Evolutionary conservation across 2,888 invertebrate species (phyloP).

Genomic region (Thyatira batis): DNA sequence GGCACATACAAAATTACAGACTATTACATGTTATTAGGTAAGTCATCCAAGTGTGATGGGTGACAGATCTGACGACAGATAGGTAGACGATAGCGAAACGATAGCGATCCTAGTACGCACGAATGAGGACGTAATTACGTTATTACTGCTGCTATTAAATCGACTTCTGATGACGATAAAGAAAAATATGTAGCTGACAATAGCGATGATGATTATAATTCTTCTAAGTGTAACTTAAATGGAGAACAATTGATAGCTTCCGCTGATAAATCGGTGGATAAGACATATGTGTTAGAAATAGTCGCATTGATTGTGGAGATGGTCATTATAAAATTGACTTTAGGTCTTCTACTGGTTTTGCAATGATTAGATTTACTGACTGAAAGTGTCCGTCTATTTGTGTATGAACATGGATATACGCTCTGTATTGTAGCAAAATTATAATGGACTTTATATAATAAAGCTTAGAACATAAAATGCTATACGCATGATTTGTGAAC

Average conservation of each 20-base stretch:
- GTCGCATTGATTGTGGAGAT: neutral
- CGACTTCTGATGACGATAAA: slow-evolving; percentile 4
- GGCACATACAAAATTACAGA: slow-evolving; percentile 55
- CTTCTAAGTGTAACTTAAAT: neutral
- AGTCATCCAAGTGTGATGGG: slow-evolving; percentile 54
- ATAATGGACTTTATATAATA: too few species aligned
- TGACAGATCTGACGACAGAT: slow-evolving; percentile 42
- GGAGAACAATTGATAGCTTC: neutral
- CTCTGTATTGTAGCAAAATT: too few species aligned
- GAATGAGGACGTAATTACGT: slow-evolving; percentile 31
- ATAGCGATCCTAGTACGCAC: slow-evolving; percentile 20
- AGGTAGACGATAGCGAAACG: slow-evolving; percentile 26
- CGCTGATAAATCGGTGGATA: neutral
- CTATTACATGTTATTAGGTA: slow-evolving; percentile 46
- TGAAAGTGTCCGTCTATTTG: too few species aligned
- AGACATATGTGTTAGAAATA: neutral
- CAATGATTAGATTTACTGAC: too few species aligned
- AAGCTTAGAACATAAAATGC: too few species aligned
- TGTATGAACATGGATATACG: too few species aligned
- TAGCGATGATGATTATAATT: neutral
- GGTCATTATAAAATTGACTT: too few species aligned
- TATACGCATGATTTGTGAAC: too few species aligned
- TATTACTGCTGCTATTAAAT: slow-evolving; percentile 12
- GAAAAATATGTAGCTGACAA: slow-evolving; percentile 1
- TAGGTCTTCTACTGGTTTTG: too few species aligned